These are phyloP conservation scores for Agrotis clavis DNA, from an alignment of 2,888 invertebrate species.

Conservation along the genomic window DNA sequence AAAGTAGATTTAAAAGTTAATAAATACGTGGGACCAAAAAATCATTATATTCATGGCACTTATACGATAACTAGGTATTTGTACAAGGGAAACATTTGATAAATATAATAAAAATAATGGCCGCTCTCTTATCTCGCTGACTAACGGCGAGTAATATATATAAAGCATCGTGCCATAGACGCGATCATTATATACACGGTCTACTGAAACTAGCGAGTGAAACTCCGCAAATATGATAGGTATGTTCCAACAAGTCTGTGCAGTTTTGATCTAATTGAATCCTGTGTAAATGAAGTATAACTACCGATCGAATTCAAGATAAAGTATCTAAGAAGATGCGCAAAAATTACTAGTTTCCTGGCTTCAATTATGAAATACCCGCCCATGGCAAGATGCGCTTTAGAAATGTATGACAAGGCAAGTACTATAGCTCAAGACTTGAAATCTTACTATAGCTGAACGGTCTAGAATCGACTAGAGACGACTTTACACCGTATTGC, in stretches of 20 bases:
- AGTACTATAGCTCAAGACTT: constrained; percentile 60
- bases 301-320: constrained; percentile 1
- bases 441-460: constrained; percentile 51
- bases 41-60: constrained; percentile 70
- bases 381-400: constrained; percentile 57
- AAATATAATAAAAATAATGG: constrained; percentile 64
- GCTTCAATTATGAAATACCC: constrained; percentile 19
- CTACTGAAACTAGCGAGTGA: not conserved
- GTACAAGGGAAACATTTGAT: constrained; percentile 58
- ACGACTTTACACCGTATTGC: constrained; percentile 45
- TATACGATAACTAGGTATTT: constrained; percentile 64
- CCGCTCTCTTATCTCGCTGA: constrained; percentile 55
- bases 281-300: constrained; percentile 7
- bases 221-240: not conserved
- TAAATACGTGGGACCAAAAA: constrained; percentile 68
- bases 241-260: not conserved
- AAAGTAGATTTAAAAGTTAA: constrained; percentile 66
- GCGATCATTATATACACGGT: constrained; percentile 16
- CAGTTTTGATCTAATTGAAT: not conserved
- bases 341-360: constrained; percentile 13
- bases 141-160: constrained; percentile 49
- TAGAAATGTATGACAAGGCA: constrained; percentile 67
- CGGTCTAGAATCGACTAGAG: constrained; percentile 39
- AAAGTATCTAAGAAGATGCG: constrained; percentile 11
- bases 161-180: constrained; percentile 41